A percentile compares a stretch with the other conserved stretches of the same genome.
Evolutionary conservation across 2,797 vertebrate genomes (phyloP).

Genomic region (Strix occidentalis): DNA sequence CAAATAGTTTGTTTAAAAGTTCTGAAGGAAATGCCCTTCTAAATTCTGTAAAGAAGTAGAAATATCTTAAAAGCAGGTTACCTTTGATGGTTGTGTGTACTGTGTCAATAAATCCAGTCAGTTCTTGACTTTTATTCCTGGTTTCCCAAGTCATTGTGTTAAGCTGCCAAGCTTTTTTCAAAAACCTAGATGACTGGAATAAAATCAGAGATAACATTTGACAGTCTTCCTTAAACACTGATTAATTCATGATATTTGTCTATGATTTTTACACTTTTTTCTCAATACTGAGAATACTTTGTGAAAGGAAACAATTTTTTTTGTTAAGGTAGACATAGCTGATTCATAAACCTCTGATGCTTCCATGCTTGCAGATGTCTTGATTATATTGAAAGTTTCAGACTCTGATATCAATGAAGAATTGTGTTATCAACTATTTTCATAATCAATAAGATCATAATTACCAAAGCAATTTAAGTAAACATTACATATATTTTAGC

Average conservation of each 20-base stretch:
- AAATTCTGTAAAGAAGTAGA: not conserved
- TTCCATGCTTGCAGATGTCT: not conserved
- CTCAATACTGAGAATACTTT: not conserved
- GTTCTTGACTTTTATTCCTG: conserved; percentile 69
- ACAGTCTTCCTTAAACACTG: not conserved
- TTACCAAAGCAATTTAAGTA: not conserved
- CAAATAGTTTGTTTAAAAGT: not conserved
- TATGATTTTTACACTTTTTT: not conserved
- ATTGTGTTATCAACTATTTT: not conserved
- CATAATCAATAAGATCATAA: not conserved
- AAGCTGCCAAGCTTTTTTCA: conserved; percentile 62
- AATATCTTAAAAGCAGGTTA: conserved; percentile 57
- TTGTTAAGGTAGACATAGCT: not conserved
- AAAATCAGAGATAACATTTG: conserved; percentile 36
- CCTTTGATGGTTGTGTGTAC: conserved; percentile 79
- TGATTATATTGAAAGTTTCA: not conserved
- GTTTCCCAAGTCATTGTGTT: conserved; percentile 66
- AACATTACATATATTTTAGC: not conserved
- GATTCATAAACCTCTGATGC: not conserved
- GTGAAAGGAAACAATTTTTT: not conserved
- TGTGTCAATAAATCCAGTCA: conserved; percentile 73
- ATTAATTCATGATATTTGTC: not conserved
- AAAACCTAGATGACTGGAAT: conserved; percentile 75
- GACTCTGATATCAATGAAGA: not conserved
- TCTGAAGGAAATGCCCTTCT: not conserved